Evolutionary conservation across 2,888 invertebrate species (phyloP).

Genomic region (Aleiodes alternator): DNA sequence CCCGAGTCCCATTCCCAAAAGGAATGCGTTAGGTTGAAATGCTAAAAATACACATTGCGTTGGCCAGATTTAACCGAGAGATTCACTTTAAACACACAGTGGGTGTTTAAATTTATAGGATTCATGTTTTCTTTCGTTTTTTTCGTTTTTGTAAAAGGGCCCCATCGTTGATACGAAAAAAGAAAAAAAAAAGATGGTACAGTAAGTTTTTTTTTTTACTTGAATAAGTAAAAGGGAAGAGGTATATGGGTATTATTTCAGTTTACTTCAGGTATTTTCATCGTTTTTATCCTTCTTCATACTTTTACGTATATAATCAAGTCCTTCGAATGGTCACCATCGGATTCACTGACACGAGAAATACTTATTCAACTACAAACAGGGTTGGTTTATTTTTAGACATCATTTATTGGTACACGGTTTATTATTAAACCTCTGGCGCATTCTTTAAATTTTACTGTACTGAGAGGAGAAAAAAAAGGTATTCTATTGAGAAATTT

Average conservation of each 20-base stretch:
- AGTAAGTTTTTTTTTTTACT: not conserved
- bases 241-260: conserved; percentile 6
- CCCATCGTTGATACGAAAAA: not conserved
- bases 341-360: not conserved
- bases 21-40: conserved; percentile 31
- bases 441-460: conserved; percentile 18
- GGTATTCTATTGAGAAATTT: too few species aligned
- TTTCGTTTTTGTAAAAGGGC: not conserved
- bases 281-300: conserved; percentile 17
- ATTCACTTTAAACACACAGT: conserved; percentile 19
- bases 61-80: conserved; percentile 55
- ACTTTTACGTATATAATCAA: not conserved
- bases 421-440: conserved; percentile 47
- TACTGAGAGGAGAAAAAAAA: too few species aligned
- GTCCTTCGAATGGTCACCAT: not conserved
- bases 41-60: conserved; percentile 59
- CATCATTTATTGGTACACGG: conserved; percentile 43
- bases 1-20: conserved; percentile 20
- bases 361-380: conserved; percentile 20
- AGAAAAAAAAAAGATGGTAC: not conserved
- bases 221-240: conserved; percentile 3
- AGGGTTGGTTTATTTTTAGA: conserved; percentile 49
- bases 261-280: conserved; percentile 8
- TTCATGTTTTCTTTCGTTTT: conserved; percentile 11
- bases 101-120: conserved; percentile 31